Base-by-base conservation (phyloP, 2,113 vertebrate species). In the Psettodes erumei region DNA sequence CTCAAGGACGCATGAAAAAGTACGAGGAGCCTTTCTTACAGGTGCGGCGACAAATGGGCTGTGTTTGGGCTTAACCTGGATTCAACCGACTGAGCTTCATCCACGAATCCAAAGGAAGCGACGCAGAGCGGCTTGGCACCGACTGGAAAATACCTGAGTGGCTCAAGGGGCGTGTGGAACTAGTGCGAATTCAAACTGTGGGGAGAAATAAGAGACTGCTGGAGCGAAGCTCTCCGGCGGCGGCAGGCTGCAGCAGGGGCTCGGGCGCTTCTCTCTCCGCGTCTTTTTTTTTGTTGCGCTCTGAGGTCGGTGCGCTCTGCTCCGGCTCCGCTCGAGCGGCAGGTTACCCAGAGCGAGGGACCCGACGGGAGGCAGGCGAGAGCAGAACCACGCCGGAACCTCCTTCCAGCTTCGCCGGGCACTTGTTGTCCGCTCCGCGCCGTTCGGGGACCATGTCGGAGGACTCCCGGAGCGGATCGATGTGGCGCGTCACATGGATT, bases 401-500 rank as follows among this genome's bases (percentile, higher is more conserved):
- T 7, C 43, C 43, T 1, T 6, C 43, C 1, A 55, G 53, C 65
- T 74, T 71, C 88, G 58, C 78, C 84, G 82, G 89, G 84, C 91
- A 90, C 90, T 89, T 83, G 90, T 90, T 87, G 90, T 81, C 81
- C 82, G 71, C 59, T 60, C 74, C 32, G 63, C 48, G 51, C 84
- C 55, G 33, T 67, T 80, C 12, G 12, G 75, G 85, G 86, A 88
- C 88, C 67, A 91, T 91, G 91, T 82, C 54, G 21, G 90, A 56
- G 67, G 77, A 81, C 78, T 78, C 82, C 73, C 53, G 82, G 86
- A 73, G 73, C 51, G 54, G 91, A 88, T 86, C 85, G 67, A 91
- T 88, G 90, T 84, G 89, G 90, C 88, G 87, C 77, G 84, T 83
- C 82, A 85, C 90, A 88, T 94, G 93, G 93, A 94, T 94, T 91